Conservation (phyloP, 1,140 invertebrate species). For the Drosophila eugracilis region DNA sequence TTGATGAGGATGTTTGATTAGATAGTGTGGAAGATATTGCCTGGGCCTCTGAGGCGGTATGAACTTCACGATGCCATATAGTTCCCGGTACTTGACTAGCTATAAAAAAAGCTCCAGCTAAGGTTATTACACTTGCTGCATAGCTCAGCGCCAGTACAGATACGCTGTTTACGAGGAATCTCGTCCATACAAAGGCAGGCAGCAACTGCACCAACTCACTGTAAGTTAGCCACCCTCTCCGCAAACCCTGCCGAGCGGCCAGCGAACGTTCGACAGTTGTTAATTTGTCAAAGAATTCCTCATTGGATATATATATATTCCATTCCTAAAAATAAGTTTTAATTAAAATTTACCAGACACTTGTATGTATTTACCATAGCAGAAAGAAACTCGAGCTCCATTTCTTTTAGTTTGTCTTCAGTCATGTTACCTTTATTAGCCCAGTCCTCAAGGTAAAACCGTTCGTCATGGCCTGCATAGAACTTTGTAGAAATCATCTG, state of each 20-base stretch:
- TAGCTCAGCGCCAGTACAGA: constrained; percentile 90
- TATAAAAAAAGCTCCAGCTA: constrained; percentile 89
- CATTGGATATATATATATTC: constrained; percentile 91
- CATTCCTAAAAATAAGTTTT: constrained; percentile 88
- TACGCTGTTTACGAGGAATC: constrained; percentile 88
- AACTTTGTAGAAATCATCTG: constrained; percentile 98
- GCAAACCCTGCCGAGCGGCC: constrained; percentile 89
- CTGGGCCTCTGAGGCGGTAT: background rate
- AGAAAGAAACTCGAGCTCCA: constrained; percentile 94
- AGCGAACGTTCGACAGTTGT: constrained; percentile 89
- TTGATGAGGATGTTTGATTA: constrained; percentile 6
- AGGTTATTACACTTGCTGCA: constrained; percentile 89
- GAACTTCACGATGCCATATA: constrained; percentile 62
- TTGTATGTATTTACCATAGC: constrained; percentile 89
- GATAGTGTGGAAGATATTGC: constrained; percentile 7
- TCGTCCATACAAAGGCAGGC: constrained; percentile 86
- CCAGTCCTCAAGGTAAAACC: constrained; percentile 95
- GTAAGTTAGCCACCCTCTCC: constrained; percentile 94
- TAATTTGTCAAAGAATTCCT: constrained; percentile 90
- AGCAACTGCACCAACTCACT: constrained; percentile 90
- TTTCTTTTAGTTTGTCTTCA: constrained; percentile 90
- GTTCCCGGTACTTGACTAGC: constrained; percentile 87
- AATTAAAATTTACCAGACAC: too few relatives aligned
- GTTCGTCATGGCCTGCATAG: constrained; percentile 95
- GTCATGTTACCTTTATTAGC: constrained; percentile 91